Conservation (phyloP, 2,113 vertebrate species). For the Dolichallabes microphthalmus region DNA sequence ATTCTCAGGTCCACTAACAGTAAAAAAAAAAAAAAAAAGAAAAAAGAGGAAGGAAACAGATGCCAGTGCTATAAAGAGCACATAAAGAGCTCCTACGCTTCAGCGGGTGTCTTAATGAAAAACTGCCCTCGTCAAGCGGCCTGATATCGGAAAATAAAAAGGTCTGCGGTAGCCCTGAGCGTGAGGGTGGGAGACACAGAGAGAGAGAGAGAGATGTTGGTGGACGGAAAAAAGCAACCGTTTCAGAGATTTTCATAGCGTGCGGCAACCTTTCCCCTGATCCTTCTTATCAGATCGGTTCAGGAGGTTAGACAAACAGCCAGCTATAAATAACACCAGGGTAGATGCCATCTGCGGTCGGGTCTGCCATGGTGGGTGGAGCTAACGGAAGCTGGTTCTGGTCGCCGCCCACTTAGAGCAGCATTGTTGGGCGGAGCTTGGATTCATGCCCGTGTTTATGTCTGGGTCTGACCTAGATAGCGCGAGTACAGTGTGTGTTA, state of each 20-base stretch:
- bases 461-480: constrained; percentile 51
- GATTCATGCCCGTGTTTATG: constrained; percentile 39
- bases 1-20: constrained; percentile 5
- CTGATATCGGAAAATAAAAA: constrained; percentile 42
- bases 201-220: background rate
- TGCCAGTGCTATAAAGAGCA: background rate
- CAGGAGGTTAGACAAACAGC: constrained; percentile 55
- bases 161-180: constrained; percentile 15
- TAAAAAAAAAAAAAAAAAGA: background rate
- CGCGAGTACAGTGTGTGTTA: constrained; percentile 3
- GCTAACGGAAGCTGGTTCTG: constrained; percentile 55
- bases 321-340: constrained; percentile 59
- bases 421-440: constrained; percentile 32
- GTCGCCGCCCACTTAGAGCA: constrained; percentile 36
- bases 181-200: background rate
- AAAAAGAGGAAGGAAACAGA: constrained; percentile 18
- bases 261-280: constrained; percentile 43
- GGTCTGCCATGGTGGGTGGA: constrained; percentile 19
- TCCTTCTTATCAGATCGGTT: constrained; percentile 55
- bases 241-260: constrained; percentile 36
- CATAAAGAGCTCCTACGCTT: constrained; percentile 38
- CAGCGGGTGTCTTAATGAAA: constrained; percentile 41
- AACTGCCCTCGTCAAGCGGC: constrained; percentile 29
- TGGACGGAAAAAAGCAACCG: constrained; percentile 40
- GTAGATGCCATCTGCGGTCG: constrained; percentile 55